Evolutionary conservation across 2,888 invertebrate species (phyloP), one percentile per base, ranked within the genome.

Genomic region (Pseudoips prasinana): DNA sequence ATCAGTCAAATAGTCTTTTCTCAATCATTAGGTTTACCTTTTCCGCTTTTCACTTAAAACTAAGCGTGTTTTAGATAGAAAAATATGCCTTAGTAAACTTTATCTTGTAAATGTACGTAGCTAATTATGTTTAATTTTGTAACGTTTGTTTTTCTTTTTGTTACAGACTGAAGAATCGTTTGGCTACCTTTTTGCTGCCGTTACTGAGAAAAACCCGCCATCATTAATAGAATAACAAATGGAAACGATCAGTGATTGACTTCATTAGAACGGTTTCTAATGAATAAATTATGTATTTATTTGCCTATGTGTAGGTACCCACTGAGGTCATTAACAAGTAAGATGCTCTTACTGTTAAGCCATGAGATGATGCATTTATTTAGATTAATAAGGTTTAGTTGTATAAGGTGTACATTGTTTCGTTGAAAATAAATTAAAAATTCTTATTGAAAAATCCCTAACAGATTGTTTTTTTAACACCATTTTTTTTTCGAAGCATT

Each of bases 401-500:
- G 59, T 62, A 26, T 60, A 58, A 58, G 63, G 39, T 68, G 66
- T 75, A 64, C 65, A 72, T 73, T 83, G 86, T 88, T 87, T 76
- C 59, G 86, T 87, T 88, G 75, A 84, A 83, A 85, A 85, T 83
- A 88, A 88, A 71, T 76, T 64, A 60, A 57, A 54, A 73, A 84
- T 86, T 88, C 69, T 83, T 87, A 86, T 87, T 87, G 75, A 87
- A 88, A 87, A 87, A 88, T 75, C 75, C 70, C 60, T 72, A 77
- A 58, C 38, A 7, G 8, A 20, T 46, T 30, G 30, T 58, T 45
- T 48, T 17, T 34, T 42, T 39, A 9, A 3, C 5, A 3, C 5
- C 14, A 14, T 3, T 14, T 14, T 14, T 2, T 14, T 14, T 14
- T 14, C 3, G n/a, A n/a, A n/a, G n/a, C n/a, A n/a, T n/a, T n/a